phyloP scores from a whole-genome alignment of 2,888 invertebrate genomes.

The Selenia dentaria region DNA sequence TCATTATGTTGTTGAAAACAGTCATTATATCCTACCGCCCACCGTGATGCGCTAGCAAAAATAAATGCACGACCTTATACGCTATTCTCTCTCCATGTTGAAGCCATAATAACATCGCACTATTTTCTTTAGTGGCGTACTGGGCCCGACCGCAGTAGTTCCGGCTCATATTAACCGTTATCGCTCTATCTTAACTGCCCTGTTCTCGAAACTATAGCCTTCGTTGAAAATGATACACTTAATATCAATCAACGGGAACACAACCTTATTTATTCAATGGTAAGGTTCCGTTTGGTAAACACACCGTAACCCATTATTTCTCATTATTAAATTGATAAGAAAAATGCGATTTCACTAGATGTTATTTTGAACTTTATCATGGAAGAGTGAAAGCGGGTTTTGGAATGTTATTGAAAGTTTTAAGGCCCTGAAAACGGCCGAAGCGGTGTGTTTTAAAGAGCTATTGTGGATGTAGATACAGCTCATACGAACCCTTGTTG shows the following conservation, averaged over 20 bases:
- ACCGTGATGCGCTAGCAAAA: neutral
- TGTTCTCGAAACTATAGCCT: conserved; percentile 78
- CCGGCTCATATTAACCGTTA: conserved; percentile 82
- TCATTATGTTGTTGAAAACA: too few relatives aligned
- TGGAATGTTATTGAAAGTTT: conserved; percentile 19
- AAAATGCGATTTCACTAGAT: conserved; percentile 51
- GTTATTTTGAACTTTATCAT: conserved; percentile 49
- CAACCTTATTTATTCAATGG: conserved; percentile 40
- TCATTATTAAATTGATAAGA: conserved; percentile 81
- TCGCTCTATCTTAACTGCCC: conserved; percentile 80
- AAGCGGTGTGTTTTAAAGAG: conserved; percentile 46
- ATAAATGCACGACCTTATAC: neutral
- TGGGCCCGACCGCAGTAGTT: conserved; percentile 59
- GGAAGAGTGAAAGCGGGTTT: conserved; percentile 30
- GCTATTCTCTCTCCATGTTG: conserved; percentile 34
- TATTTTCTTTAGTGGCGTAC: conserved; percentile 63
- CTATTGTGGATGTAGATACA: conserved; percentile 49
- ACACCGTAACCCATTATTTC: conserved; percentile 55
- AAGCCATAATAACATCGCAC: conserved; percentile 65
- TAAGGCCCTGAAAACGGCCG: conserved; percentile 25
- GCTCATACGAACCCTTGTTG: conserved; percentile 29
- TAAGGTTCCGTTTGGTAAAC: conserved; percentile 42
- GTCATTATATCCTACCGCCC: too few relatives aligned
- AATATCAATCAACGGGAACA: conserved; percentile 50
- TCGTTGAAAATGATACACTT: conserved; percentile 76